These are phyloP conservation scores for Hypotaenidia okinawae DNA, from an alignment of 2,797 vertebrate species.

Conservation along the genomic window DNA sequence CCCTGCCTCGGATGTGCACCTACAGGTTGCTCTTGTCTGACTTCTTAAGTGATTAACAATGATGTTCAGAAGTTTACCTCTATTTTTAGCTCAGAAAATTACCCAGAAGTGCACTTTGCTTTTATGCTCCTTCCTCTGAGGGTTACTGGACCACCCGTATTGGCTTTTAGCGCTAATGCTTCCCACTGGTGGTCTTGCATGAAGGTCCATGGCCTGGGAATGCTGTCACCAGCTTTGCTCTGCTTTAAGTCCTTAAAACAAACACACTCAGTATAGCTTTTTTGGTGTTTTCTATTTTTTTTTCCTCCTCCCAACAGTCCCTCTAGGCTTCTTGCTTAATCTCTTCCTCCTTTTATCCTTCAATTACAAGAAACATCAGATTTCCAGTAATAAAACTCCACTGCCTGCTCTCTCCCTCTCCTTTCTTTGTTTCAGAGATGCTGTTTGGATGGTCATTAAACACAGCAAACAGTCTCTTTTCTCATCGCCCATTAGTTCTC, in stretches of 20 bases:
- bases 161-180: background rate
- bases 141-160: background rate
- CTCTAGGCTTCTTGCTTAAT: background rate
- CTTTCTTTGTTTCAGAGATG: background rate
- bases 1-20: background rate
- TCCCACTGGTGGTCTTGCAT: rapidly evolving
- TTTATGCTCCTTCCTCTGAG: background rate
- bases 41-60: background rate
- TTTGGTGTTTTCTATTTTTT: background rate
- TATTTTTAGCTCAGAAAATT: background rate
- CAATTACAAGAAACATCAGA: background rate
- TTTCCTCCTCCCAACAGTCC: background rate
- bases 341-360: background rate
- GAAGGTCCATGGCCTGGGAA: background rate
- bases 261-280: background rate
- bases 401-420: background rate
- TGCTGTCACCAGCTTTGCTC: background rate
- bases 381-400: background rate
- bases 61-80: background rate
- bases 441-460: background rate
- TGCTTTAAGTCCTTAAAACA: background rate
- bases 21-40: background rate
- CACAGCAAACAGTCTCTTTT: background rate
- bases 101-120: background rate
- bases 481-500: background rate